These are phyloP conservation scores for Coecobrya sp. DNA, from an alignment of 2,888 invertebrate genomes.

Conservation along the genomic window DNA sequence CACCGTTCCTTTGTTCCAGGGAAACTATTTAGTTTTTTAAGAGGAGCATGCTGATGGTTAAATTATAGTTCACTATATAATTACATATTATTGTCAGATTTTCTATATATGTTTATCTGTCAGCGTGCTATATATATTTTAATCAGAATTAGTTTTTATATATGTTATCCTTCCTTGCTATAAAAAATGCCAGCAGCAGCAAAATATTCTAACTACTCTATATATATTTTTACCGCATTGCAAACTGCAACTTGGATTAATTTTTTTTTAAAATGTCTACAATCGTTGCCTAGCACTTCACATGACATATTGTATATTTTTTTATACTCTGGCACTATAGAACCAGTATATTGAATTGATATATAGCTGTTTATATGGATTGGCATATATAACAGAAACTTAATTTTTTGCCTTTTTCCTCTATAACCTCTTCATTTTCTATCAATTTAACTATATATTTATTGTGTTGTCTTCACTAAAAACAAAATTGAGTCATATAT, in stretches of 20 bases:
- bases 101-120: background rate
- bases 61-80: background rate
- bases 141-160: background rate
- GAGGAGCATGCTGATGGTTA: slow-evolving; percentile 31
- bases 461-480: slow-evolving; percentile 10
- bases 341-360: background rate
- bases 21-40: background rate
- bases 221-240: background rate
- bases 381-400: background rate
- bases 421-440: background rate
- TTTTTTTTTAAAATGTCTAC: background rate
- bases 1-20: background rate
- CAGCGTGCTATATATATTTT: background rate
- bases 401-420: background rate
- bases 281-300: slow-evolving; percentile 34
- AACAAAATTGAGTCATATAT: background rate
- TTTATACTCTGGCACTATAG: background rate
- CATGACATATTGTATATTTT: background rate
- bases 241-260: slow-evolving; percentile 23
- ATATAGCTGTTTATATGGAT: background rate
- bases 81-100: background rate
- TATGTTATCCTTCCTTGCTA: slow-evolving; percentile 24
- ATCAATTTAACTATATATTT: background rate
- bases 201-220: background rate
- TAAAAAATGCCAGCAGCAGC: slow-evolving; percentile 17